Evolutionary conservation across 2,888 invertebrate species (phyloP), one percentile per base, ranked within the genome.

Genomic region (Zygogramma bicolorata): DNA sequence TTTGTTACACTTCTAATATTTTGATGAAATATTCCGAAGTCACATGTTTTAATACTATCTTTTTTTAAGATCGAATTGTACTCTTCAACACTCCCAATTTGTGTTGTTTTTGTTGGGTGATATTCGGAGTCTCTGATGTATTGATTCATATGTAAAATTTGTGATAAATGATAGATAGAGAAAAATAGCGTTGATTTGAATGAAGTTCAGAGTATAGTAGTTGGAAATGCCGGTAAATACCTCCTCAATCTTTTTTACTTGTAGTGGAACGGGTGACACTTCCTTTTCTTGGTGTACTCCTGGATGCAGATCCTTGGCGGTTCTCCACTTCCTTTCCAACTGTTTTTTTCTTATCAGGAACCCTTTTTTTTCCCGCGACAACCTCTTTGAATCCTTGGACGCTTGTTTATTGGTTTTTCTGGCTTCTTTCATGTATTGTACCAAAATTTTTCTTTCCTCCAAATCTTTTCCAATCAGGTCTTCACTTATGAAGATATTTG

Each of bases 391-490:
- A 3, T 40, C 3, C 40, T n/a, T 40, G 40, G 8, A 40, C 10
- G 40, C 7, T 29, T 29, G 29, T 29, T 29, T 29, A 5, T 29
- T 29, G 29, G 3, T 49, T 25, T 15, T 40, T n/a, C 57, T 65
- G 3, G 66, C 66, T 25, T 57, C 38, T 65, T 49, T 65, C 46
- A 57, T n/a, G 18, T 31, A 25, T 25, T 49, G 13, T n/a, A 53
- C 46, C 15, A 66, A 58, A n/a, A n/a, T 31, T 59, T 58, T 66
- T 38, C 38, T 49, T 38, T 66, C 38, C 20, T 66, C 13, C 27
- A 66, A 38, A 25, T 58, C 67, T 66, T 66, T 25, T 31, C 13
- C 40, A 34, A 42, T 57, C 34, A 65, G 58, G 27, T 66, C 67
- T 66, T 66, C 67, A 15, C 49, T 57, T 13, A 58, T 42, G 58